Conservation (phyloP, 2,113 vertebrate genomes). For the Melanerpes formicivorus region DNA sequence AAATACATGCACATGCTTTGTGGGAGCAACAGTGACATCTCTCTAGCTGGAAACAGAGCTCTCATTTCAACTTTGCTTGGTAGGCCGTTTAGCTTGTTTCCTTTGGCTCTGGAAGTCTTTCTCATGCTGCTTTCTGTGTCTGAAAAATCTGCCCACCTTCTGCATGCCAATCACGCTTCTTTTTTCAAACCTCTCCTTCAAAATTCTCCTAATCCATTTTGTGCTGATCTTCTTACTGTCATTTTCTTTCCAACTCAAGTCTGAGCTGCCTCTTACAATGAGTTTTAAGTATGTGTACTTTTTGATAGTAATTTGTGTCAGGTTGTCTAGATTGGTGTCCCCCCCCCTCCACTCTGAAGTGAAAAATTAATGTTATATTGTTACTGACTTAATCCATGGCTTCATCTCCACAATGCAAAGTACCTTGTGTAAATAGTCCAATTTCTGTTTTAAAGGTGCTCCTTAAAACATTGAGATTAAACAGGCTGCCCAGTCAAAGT, state of each 20-base stretch:
- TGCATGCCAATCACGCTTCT: conserved; percentile 52
- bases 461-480: neutral
- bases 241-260: neutral
- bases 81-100: conserved; percentile 34
- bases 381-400: neutral
- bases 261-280: neutral
- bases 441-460: neutral
- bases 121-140: conserved; percentile 22
- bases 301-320: neutral
- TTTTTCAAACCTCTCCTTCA: conserved; percentile 42
- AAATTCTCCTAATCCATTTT: conserved; percentile 21
- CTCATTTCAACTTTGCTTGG: conserved; percentile 31
- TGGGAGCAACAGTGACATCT: conserved; percentile 48
- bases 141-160: conserved; percentile 60
- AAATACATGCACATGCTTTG: conserved; percentile 52
- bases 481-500: neutral
- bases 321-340: neutral
- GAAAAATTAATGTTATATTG: neutral
- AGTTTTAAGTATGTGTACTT: neutral
- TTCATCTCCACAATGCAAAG: neutral
- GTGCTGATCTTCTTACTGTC: neutral
- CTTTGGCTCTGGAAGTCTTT: conserved; percentile 31
- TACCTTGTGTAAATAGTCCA: neutral
- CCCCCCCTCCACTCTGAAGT: neutral
- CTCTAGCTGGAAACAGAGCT: conserved; percentile 28